phyloP scores from a whole-genome alignment of 2,797 vertebrate species.

The Trichosurus vulpecula region DNA sequence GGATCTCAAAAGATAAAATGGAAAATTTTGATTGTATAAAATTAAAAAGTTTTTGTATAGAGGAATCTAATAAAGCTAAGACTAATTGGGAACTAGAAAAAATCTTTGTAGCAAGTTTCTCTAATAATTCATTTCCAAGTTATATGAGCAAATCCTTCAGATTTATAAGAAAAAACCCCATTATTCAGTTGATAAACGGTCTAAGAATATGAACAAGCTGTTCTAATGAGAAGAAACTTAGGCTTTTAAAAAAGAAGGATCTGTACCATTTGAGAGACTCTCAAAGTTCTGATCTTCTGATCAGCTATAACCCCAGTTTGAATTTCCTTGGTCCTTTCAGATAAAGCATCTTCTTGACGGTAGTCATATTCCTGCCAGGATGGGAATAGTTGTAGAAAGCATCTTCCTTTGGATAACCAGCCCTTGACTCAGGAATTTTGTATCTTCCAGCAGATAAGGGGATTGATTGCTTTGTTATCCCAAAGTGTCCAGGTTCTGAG shows the following conservation, averaged over 20 bases:
- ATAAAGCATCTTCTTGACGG: no score
- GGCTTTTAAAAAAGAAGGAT: neutral
- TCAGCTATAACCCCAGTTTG: neutral
- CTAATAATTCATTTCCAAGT: neutral
- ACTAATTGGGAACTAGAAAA: neutral
- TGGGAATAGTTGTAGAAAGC: neutral
- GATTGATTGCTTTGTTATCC: no score
- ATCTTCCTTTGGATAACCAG: neutral
- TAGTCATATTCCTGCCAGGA: neutral
- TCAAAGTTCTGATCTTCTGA: neutral
- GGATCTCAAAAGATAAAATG: neutral
- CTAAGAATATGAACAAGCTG: neutral
- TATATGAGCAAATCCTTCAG: neutral
- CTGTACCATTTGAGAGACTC: neutral
- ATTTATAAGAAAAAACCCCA: neutral
- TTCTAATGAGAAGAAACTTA: neutral
- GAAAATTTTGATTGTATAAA: neutral
- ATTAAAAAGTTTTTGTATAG: neutral
- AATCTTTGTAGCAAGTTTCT: neutral
- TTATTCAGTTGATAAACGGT: neutral
- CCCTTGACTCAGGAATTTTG: neutral
- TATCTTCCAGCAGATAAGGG: neutral
- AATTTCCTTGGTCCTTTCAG: neutral
- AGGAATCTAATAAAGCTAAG: neutral
- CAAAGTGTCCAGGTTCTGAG: neutral